A percentile compares a stretch with the other conserved stretches of the same genome.
phyloP scores from a whole-genome alignment of 2,888 invertebrate genomes.

The Tortricodes alternella region DNA sequence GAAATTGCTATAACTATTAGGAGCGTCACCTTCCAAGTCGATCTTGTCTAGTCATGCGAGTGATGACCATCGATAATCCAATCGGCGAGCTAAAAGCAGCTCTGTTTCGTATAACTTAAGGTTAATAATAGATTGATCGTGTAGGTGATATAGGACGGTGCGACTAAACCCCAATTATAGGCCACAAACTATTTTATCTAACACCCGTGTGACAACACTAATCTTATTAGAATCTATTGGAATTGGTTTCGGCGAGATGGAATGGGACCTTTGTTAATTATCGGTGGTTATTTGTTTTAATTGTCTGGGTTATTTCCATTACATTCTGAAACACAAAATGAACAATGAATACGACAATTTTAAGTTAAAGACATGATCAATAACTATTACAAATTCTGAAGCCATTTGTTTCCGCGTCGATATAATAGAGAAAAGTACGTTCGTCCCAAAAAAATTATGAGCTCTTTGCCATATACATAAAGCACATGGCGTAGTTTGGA shows the following conservation, averaged over 20 bases:
- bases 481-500: too few species aligned
- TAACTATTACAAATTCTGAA: too few species aligned
- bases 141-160: conserved; percentile 42
- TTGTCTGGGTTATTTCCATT: conserved; percentile 10
- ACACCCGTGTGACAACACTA: conserved; percentile 79
- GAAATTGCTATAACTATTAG: conserved; percentile 20
- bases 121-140: conserved; percentile 42
- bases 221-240: conserved; percentile 81
- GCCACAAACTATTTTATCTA: conserved; percentile 82
- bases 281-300: conserved; percentile 27
- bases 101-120: conserved; percentile 40
- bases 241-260: conserved; percentile 59
- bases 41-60: conserved; percentile 81
- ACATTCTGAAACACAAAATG: too few species aligned
- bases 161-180: conserved; percentile 77
- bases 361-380: too few species aligned
- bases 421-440: too few species aligned
- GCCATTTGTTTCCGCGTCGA: too few species aligned
- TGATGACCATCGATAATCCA: conserved; percentile 68
- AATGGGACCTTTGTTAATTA: conserved; percentile 35
- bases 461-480: too few species aligned
- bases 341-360: too few species aligned
- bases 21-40: conserved; percentile 69
- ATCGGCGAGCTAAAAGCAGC: conserved; percentile 42
- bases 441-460: too few species aligned